phyloP scores from a whole-genome alignment of 2,888 invertebrate species.

The Lissocephala sabroskyi region DNA sequence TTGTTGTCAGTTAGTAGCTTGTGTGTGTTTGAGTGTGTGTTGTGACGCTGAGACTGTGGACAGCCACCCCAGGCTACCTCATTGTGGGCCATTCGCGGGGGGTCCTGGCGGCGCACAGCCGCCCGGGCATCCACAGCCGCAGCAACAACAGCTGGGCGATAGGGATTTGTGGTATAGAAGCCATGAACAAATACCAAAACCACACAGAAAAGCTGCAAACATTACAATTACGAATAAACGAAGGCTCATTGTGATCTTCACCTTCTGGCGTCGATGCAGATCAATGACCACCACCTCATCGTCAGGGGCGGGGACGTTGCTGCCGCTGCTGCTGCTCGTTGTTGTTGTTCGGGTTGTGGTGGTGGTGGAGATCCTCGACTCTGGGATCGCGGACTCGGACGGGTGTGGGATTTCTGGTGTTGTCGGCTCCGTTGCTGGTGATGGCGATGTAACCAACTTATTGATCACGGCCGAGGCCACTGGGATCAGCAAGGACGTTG shows the following conservation, averaged over 20 bases:
- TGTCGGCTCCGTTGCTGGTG: constrained; percentile 5
- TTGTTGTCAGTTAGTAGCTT: constrained; percentile 20
- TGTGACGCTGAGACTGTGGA: constrained; percentile 19
- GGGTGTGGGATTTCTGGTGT: background rate
- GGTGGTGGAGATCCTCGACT: constrained; percentile 12
- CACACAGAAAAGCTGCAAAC: constrained; percentile 71
- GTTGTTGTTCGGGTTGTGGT: constrained; percentile 62
- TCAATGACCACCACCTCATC: too few species aligned
- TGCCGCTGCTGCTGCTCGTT: constrained; percentile 53
- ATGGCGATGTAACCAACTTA: constrained; percentile 32
- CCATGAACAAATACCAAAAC: constrained; percentile 72
- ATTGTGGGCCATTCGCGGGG: constrained; percentile 29
- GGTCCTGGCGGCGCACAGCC: constrained; percentile 20
- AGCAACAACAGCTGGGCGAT: constrained; percentile 42
- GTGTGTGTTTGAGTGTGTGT: constrained; percentile 16
- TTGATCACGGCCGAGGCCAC: constrained; percentile 48
- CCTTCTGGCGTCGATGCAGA: constrained; percentile 68
- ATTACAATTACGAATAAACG: constrained; percentile 69
- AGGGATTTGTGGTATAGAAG: constrained; percentile 65
- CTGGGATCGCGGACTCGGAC: constrained; percentile 9
- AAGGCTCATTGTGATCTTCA: constrained; percentile 71
- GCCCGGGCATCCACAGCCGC: constrained; percentile 16
- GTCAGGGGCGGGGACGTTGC: constrained; percentile 43
- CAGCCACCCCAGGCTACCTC: constrained; percentile 19
- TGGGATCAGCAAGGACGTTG: constrained; percentile 50